These are phyloP conservation scores for Caenorhabditis becei DNA, from an alignment of 2,888 invertebrate species.

Conservation along the genomic window DNA sequence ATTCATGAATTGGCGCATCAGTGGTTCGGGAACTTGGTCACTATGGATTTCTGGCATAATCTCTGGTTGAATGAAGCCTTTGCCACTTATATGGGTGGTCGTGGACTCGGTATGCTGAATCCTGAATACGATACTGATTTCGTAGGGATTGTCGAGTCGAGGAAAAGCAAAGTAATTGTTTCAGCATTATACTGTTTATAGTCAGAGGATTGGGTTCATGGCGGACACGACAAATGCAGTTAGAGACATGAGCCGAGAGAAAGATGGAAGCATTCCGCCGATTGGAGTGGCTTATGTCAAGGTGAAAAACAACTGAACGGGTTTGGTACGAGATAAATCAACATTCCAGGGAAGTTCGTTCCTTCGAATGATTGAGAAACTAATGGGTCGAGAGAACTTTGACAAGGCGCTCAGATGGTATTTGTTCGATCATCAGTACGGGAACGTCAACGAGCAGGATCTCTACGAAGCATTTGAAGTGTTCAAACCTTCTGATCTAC, in stretches of 20 bases:
- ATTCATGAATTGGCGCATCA: slow-evolving; percentile 67
- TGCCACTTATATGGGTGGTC: slow-evolving; percentile 56
- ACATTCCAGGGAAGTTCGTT: slow-evolving; percentile 60
- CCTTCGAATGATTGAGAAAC: slow-evolving; percentile 72
- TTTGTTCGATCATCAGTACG: slow-evolving; percentile 86
- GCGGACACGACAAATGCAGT: not conserved
- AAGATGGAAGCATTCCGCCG: not conserved
- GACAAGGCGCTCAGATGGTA: slow-evolving; percentile 84
- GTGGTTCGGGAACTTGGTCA: slow-evolving; percentile 82
- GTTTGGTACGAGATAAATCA: not conserved
- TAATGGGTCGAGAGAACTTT: slow-evolving; percentile 74
- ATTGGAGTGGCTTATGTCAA: too few relatives aligned
- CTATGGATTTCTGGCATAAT: slow-evolving; percentile 82
- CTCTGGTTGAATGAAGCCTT: slow-evolving; percentile 81
- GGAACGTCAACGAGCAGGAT: slow-evolving; percentile 89
- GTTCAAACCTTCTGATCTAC: slow-evolving; percentile 82
- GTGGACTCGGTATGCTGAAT: not conserved
- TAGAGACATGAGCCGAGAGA: not conserved
- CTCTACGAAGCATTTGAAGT: slow-evolving; percentile 88
- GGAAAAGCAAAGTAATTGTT: not conserved
- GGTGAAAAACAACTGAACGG: not conserved
- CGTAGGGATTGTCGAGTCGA: not conserved
- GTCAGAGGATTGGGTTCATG: not conserved
- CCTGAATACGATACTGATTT: not conserved
- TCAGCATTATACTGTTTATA: not conserved